Base-by-base conservation (phyloP, 2,797 vertebrate genomes). In the Myioborus melanocephalus region DNA sequence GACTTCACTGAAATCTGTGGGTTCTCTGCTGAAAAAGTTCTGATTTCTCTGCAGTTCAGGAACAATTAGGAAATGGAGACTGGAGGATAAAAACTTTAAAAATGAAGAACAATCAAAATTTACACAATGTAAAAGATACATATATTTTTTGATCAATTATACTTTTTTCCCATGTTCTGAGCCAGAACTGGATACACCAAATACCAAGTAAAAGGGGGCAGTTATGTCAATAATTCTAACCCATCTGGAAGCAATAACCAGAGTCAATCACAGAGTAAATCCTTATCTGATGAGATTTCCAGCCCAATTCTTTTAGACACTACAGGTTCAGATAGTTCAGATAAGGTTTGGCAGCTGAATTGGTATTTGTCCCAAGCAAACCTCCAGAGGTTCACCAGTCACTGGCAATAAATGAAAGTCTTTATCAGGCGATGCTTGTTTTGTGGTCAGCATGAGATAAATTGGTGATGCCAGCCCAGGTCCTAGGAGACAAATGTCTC, bases 281-380 rank as follows among this genome's bases (percentile, higher is more conserved):
- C 91, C 89, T 94, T 96, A 97, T 96, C 95, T 95, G 96, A 96
- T 96, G 95, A 95, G 94, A 91, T 93, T 96, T 95, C 89, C 93
- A 93, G 94, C 89, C 95, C 95, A 91, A 91, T 94, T 94, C 92
- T 95, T 96, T 91, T 91, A 96, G 87, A 96, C 91, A 89, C 0
- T 0, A 91, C 77, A 87, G 73, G 93, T 94, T 96, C 95, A 96
- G 95, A 93, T 95, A 94, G 95, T 96, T 95, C 93, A 96, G 95
- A 96, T 96, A 94, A 82, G 83, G 66, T 96, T 96, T 97, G 95
- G 96, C 93, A 95, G 91, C 77, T 96, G 95, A 95, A 96, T 64
- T 96, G 95, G 87, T 97, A 84, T 86, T 94, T 96, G 91, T 96
- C 89, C 93, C 87, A 94, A 90, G 94, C 73, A 95, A 95, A 77